Base-by-base conservation (phyloP, 2,888 invertebrate species). In the Hemithea aestivaria region DNA sequence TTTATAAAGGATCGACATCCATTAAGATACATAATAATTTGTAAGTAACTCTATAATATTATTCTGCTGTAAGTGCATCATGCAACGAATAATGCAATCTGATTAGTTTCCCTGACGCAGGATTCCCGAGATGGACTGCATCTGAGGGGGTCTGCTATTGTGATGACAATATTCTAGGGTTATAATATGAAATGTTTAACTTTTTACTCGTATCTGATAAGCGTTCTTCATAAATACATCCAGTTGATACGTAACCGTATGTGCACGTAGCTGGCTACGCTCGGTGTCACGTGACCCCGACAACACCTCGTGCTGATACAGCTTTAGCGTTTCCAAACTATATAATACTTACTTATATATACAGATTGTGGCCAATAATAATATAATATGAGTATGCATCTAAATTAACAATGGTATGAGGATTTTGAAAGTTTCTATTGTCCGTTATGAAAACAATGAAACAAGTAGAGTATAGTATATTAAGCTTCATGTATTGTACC, bases 151-250 rank as follows among this genome's bases (percentile, higher is more conserved):
- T 58, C 59, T 61, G 53, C 59, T 61, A 53, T 58, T 62, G 66
- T 73, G 74, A 68, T 70, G 75, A 74, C 74, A 74, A 76, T 74
- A 75, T 66, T 44, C 48, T 70, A 73, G 66, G 54, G 51, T 57
- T 62, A 64, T 56, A n/a, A 41, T 39, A 58, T 53, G 53, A 40
- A 48, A 47, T 40, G 43, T 42, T n/a, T n/a, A n/a, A n/a, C n/a
- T n/a, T n/a, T n/a, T n/a, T 40, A 28, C 33, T 47, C 43, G 25
- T 47, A 38, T 16, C 34, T 40, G 28, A 43, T 52, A 50, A 45
- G 40, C 49, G 22, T 35, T 46, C 20, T 39, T 41, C 27, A 20
- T 32, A 37, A 42, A 35, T 30, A 32, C 25, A 26, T 29, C 23
- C 26, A 32, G 11, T 31, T 42, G 10, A 51, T 49, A 52, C 35